Evolutionary conservation across 2,888 invertebrate genomes (phyloP).

Genomic region (Cryptocephalus moraei): DNA sequence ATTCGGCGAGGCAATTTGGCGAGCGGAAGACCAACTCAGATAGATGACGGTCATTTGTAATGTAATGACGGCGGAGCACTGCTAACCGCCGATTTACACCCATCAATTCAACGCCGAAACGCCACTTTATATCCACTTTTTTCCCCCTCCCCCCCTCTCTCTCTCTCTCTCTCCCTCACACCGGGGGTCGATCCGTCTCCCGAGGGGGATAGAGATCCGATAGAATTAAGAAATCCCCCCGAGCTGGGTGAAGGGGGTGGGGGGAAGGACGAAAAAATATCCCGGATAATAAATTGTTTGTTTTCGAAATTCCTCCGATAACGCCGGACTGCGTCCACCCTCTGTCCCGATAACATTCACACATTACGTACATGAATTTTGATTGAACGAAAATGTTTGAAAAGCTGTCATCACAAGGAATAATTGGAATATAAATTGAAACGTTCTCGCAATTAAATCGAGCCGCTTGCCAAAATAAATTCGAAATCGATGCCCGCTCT

Average conservation of each 20-base stretch:
- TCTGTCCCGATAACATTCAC: too few relatives aligned
- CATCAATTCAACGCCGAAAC: constrained; percentile 24
- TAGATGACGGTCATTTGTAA: constrained; percentile 34
- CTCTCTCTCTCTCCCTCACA: too few relatives aligned
- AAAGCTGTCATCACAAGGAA: constrained; percentile 21
- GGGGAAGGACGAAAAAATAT: too few relatives aligned
- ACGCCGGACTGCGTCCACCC: too few relatives aligned
- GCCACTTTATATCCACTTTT: constrained; percentile 17
- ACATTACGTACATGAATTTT: constrained; percentile 19
- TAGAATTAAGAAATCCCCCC: too few relatives aligned
- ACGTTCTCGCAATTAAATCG: neutral
- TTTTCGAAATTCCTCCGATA: too few relatives aligned
- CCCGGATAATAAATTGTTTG: too few relatives aligned
- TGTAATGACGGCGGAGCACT: constrained; percentile 30
- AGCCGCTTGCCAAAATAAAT: too few relatives aligned
- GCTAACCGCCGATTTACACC: constrained; percentile 34
- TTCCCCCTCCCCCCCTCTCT: neutral
- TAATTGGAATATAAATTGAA: constrained; percentile 22
- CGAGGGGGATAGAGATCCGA: too few relatives aligned
- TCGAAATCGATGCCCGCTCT: too few relatives aligned
- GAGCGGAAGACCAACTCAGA: constrained; percentile 31
- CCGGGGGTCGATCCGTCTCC: too few relatives aligned
- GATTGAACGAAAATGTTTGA: constrained; percentile 25
- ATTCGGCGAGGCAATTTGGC: constrained; percentile 1
- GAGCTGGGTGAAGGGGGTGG: too few relatives aligned